These are phyloP conservation scores for Apodemus agrarius DNA, from an alignment of 2,797 vertebrate genomes.

Conservation along the genomic window DNA sequence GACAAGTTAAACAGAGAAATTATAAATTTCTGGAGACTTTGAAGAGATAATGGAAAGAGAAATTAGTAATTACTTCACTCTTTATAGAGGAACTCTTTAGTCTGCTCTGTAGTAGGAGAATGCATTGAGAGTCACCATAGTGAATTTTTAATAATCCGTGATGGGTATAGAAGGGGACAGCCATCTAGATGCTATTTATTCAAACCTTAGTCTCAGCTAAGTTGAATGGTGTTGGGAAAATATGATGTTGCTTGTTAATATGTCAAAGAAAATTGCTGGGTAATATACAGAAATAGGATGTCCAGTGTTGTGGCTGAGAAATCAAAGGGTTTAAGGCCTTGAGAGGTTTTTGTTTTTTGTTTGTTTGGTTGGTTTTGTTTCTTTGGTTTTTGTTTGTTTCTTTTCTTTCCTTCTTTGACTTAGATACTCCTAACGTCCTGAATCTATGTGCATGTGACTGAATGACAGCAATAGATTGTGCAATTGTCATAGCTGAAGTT, in stretches of 20 bases:
- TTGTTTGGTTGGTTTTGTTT: background rate
- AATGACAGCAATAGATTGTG: background rate
- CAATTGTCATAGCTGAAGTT: background rate
- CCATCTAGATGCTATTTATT: background rate
- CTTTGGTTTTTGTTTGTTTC: background rate
- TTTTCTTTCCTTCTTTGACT: background rate
- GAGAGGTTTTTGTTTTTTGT: background rate
- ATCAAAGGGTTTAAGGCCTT: background rate
- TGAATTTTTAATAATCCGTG: background rate
- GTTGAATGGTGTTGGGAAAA: background rate
- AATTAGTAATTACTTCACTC: background rate
- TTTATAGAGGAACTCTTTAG: background rate
- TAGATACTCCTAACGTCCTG: background rate
- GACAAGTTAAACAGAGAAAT: background rate
- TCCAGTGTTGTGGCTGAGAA: background rate
- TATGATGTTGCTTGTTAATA: background rate
- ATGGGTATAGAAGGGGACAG: background rate
- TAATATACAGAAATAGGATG: background rate
- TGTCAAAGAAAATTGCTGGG: background rate
- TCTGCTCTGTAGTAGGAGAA: background rate
- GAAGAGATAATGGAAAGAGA: background rate
- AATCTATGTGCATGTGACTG: background rate
- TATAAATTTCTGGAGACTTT: background rate
- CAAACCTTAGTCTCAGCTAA: background rate
- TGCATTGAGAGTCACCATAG: background rate